These are phyloP conservation scores for Phylloscopus trochiloides DNA, from an alignment of 2,113 vertebrate genomes.

Conservation along the genomic window DNA sequence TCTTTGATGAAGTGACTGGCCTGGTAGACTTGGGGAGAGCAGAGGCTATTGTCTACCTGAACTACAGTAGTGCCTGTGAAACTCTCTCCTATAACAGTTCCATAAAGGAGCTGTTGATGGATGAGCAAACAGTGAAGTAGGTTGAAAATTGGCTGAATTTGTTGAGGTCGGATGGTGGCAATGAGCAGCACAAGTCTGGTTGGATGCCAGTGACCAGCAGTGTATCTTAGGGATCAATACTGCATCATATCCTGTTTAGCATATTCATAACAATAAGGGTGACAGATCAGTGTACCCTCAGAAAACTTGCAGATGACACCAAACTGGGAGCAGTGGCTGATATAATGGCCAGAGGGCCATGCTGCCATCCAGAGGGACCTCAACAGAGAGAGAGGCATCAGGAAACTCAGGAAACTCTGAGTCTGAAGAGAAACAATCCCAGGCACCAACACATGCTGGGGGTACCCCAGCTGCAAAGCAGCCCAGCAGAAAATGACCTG, in stretches of 20 bases:
- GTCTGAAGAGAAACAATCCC: neutral
- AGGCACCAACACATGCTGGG: neutral
- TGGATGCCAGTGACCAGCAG: neutral
- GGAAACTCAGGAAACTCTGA: neutral
- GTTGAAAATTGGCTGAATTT: neutral
- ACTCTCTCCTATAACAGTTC: neutral
- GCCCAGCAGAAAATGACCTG: neutral
- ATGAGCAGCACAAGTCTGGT: neutral
- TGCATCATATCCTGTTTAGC: neutral
- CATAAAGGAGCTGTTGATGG: neutral
- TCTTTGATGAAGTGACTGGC: neutral
- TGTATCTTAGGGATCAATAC: neutral
- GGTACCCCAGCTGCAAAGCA: neutral
- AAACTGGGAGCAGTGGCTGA: neutral
- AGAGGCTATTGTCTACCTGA: neutral
- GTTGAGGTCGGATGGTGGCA: neutral
- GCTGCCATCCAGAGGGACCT: neutral
- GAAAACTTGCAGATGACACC: neutral
- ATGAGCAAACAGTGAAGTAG: neutral
- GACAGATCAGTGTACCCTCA: neutral
- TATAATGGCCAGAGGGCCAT: neutral
- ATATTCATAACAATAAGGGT: neutral
- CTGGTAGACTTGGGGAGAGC: neutral
- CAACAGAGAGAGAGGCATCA: neutral
- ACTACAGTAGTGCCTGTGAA: neutral